phyloP scores from a whole-genome alignment of 2,797 vertebrate species.

The Acanthurus leucopareius region DNA sequence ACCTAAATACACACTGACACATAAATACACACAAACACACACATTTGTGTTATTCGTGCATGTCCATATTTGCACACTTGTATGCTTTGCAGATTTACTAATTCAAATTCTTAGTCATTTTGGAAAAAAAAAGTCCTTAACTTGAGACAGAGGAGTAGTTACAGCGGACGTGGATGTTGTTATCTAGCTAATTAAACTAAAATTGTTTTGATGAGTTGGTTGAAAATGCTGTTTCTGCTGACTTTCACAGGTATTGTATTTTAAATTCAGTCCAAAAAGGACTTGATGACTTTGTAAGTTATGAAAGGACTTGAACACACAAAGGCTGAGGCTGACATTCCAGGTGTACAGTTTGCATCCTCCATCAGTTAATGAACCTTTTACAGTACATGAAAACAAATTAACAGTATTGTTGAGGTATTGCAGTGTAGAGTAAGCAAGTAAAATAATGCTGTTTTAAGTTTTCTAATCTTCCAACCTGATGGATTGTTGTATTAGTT shows the following conservation, averaged over 20 bases:
- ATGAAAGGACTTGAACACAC: too few species aligned
- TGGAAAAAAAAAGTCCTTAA: not conserved
- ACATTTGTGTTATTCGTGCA: too few species aligned
- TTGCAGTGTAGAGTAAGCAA: too few species aligned
- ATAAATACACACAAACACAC: too few species aligned
- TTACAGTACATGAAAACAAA: not conserved
- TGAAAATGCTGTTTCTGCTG: not conserved
- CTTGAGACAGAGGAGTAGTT: not conserved
- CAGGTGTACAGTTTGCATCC: too few species aligned
- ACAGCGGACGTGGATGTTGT: not conserved
- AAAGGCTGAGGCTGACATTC: not conserved
- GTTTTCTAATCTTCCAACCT: too few species aligned
- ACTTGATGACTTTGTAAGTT: not conserved
- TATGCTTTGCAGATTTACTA: not conserved
- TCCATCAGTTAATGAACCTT: not conserved
- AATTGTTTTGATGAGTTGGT: not conserved
- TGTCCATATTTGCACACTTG: constrained; percentile 12
- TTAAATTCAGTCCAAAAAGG: not conserved
- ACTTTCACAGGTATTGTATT: too few species aligned
- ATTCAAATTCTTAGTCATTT: not conserved
- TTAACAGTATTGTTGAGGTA: too few species aligned
- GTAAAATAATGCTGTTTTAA: too few species aligned
- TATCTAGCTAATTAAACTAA: not conserved
- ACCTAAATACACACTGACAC: not conserved
- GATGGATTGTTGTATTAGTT: not conserved